Evolutionary conservation across 2,888 invertebrate species (phyloP), one percentile per base, ranked within the genome.

Genomic region (Tipula unca): DNA sequence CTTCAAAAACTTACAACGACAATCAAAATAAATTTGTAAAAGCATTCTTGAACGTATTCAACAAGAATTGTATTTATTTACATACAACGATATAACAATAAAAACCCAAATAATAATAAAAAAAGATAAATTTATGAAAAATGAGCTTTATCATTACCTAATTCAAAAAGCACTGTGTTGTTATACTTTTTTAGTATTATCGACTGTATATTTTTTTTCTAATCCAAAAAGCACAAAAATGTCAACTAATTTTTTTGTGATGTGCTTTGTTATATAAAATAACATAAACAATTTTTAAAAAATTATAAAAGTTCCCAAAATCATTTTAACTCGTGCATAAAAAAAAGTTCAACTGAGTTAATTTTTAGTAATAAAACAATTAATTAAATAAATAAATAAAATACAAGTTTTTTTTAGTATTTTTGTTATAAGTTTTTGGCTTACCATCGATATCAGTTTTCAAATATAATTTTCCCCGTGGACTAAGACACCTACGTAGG

Each of bases 381-480:
- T 54, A 83, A 32, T 32, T 83, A 32, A 83, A n/a, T 17, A 48
- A 48, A n/a, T 48, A 17, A 48, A 39, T 13, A 2, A 39, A 39
- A 39, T 2, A 82, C 14, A 82, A 29, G 32, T 82, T 29, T 29
- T 82, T 83, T 32, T 32, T 32, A 32, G 32, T 84, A 36, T 84
- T 39, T 84, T 84, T 39, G 20, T 32, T 84, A 36, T 39, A 39
- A 85, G 85, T 85, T 86, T 85, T 86, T 86, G 86, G 91, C 95
- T 95, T 95, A 96, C 95, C 95, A 93, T 94, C 94, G 92, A 93
- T 94, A 92, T 96, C 95, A 91, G 94, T 94, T 93, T 95, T 95
- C 92, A 95, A 94, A 94, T 95, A 95, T 91, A 94, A 94, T 93
- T 94, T 94, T 92, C 95, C 95, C 93, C 94, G 93, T 89, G 95